A percentile compares a stretch with the other conserved stretches of the same genome.
Conservation (phyloP, 2,888 invertebrate genomes). For the Desoria tigrina region DNA sequence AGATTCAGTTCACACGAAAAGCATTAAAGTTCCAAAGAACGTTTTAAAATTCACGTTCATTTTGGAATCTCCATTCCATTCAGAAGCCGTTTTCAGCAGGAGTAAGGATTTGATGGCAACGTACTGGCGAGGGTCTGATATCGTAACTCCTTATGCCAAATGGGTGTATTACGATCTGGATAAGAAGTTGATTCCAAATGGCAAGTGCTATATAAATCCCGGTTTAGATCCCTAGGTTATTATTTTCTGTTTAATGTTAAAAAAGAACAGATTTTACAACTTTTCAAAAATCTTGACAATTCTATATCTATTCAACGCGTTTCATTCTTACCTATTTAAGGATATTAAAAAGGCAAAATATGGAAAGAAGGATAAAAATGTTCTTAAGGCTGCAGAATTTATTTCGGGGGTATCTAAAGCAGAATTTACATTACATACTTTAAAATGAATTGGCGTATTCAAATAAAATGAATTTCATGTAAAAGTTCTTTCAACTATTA, state of each 20-base stretch:
- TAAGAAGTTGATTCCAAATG: constrained; percentile 30
- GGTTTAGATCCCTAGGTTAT: neutral
- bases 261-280: too few species aligned
- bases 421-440: neutral
- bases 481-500: too few species aligned
- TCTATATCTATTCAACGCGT: too few species aligned
- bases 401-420: constrained; percentile 4
- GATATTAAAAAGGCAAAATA: too few species aligned
- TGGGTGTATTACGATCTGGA: constrained; percentile 44
- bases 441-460: neutral
- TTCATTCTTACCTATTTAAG: neutral
- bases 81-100: constrained; percentile 28
- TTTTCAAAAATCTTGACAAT: too few species aligned
- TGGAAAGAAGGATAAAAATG: too few species aligned
- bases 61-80: constrained; percentile 48
- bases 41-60: constrained; percentile 46
- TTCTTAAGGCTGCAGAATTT: constrained; percentile 13
- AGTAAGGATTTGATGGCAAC: constrained; percentile 43
- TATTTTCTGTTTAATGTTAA: too few species aligned
- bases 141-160: constrained; percentile 44
- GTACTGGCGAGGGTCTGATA: constrained; percentile 43
- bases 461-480: too few species aligned
- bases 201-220: too few species aligned
- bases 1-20: constrained; percentile 40
- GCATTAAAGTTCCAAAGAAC: constrained; percentile 36